Evolutionary conservation across 2,888 invertebrate genomes (phyloP).

Genomic region (Acleris holmiana): DNA sequence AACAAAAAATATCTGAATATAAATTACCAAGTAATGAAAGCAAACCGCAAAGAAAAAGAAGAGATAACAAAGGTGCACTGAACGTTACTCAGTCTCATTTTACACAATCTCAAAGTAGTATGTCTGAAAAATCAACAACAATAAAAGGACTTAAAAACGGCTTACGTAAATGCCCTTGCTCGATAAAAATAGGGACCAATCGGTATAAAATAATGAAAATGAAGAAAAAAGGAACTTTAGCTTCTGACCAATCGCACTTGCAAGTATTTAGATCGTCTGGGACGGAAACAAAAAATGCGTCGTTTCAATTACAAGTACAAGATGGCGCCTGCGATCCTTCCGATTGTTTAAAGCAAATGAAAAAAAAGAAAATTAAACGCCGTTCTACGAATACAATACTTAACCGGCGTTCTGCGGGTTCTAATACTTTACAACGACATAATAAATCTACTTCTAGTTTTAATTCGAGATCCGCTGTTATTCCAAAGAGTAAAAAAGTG

Average conservation of each 20-base stretch:
- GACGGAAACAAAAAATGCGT: background rate
- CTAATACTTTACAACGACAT: conserved; percentile 42
- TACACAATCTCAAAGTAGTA: conserved; percentile 41
- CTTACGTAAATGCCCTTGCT: conserved; percentile 54
- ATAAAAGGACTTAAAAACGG: conserved; percentile 41
- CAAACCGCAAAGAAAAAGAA: background rate
- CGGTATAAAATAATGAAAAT: conserved; percentile 26
- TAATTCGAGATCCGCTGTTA: conserved; percentile 39
- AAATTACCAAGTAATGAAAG: background rate
- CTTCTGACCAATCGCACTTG: conserved; percentile 1
- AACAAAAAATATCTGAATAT: background rate
- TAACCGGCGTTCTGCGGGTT: background rate
- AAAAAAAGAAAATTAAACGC: background rate
- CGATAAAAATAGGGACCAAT: conserved; percentile 46
- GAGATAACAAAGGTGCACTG: background rate
- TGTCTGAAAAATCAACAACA: conserved; percentile 41
- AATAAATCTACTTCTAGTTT: conserved; percentile 49
- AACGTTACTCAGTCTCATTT: background rate
- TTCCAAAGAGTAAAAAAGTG: conserved; percentile 45
- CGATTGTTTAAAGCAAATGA: background rate
- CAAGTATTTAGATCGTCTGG: background rate
- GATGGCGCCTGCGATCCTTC: background rate
- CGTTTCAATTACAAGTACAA: background rate
- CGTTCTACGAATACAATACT: too few species aligned
- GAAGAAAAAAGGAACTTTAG: background rate